Base-by-base conservation (phyloP, 2,797 vertebrate genomes). In the Podargus strigoides region DNA sequence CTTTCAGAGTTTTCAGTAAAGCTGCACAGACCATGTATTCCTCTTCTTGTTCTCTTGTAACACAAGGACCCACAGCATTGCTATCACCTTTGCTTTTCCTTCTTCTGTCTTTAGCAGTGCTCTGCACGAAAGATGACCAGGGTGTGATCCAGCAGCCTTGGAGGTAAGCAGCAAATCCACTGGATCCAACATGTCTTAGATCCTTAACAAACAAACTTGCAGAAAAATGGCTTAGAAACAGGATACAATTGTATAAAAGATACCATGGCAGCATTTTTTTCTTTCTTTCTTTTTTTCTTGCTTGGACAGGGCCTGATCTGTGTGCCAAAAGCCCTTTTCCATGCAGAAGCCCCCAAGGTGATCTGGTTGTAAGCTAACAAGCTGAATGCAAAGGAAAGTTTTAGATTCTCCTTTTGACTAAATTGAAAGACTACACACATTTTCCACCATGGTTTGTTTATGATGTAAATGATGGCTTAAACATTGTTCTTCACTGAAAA, bases 361-460 rank as follows among this genome's bases (percentile, higher is more conserved):
- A 55, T 69, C 59, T 69, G 47, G 26, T 16, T 69, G 12, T 59
- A 70, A 82, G 15, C 10, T 88, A 82, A 82, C 4, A 82, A 76
- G 24, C 2, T 63, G 42, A 70, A 60, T 67, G 19, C 37, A 76
- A 90, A 86, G 9, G 52, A 63, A 80, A 70, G n/a, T 74, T 89
- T 85, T 63, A 76, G 32, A 72, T 75, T 78, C 16, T 17, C 16
- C 30, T 87, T 85, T 73, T 80, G 28, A 87, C 19, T 89, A 26
- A 59, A 78, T 26, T 39, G 36, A 70, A 85, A 93, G 42, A 73
- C 49, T 26, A 9, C 7, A 8, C 32, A 81, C 52, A 47, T 96
- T 95, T 95, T 94, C 80, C 10, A 0, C 70, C 64, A 70, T 32
- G 37, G 58, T 50, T 90, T 89, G 78, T 92, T 95, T 93, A 83